A percentile compares a stretch with the other conserved stretches of the same genome.
Conservation (phyloP, 1,140 invertebrate genomes). For the Caerostris darwini region DNA sequence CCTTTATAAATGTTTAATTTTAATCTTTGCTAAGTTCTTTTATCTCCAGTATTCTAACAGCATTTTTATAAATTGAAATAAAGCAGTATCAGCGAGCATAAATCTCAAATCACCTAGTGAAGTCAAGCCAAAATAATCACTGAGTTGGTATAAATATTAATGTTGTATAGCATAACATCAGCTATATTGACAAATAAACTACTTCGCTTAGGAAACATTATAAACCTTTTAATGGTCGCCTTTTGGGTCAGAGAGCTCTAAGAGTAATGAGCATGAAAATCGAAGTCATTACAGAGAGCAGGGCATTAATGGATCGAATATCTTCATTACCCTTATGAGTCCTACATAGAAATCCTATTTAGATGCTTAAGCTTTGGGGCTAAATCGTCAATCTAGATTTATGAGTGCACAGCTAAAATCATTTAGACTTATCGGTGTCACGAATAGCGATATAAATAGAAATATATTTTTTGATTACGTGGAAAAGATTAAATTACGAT, state of each 20-base stretch:
- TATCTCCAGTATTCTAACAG: too few species aligned
- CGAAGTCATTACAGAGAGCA: background rate
- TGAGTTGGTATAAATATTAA: too few species aligned
- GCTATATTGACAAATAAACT: background rate
- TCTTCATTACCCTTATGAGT: background rate
- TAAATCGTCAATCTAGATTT: background rate
- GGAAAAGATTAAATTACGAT: too few species aligned
- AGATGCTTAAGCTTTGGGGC: background rate
- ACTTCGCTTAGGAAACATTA: background rate
- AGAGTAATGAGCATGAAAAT: background rate
- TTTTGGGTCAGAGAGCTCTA: background rate
- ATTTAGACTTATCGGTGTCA: background rate
- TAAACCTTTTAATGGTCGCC: background rate
- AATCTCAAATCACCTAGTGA: too few species aligned
- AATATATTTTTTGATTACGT: too few species aligned
- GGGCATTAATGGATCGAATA: conserved; percentile 26
- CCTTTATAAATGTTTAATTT: too few species aligned
- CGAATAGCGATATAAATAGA: background rate
- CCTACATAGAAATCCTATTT: conserved; percentile 1
- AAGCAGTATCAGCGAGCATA: too few species aligned
- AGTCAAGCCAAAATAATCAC: too few species aligned
- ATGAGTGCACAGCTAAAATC: conserved; percentile 15
- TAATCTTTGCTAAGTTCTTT: too few species aligned
- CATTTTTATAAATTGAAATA: too few species aligned
- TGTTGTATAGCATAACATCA: background rate